These are phyloP conservation scores for Artemisiospiza belli DNA, from an alignment of 2,113 vertebrate genomes.

Conservation along the genomic window DNA sequence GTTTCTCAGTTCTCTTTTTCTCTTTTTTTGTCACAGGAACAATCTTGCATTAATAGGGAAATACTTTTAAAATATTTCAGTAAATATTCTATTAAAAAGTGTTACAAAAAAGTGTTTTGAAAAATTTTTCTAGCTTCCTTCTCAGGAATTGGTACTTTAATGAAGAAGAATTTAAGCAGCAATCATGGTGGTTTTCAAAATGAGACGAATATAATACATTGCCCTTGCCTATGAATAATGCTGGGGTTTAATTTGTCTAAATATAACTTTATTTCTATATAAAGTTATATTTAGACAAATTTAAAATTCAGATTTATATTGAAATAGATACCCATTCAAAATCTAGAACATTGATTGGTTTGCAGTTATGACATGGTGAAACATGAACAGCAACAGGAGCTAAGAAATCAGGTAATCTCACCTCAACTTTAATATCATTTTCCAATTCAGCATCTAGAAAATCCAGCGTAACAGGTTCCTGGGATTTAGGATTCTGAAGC, in stretches of 20 bases:
- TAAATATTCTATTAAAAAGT: not conserved
- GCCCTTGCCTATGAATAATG: not conserved
- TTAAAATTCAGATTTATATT: not conserved
- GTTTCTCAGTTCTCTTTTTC: not conserved
- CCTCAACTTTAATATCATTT: slow-evolving; percentile 97
- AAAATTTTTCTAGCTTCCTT: not conserved
- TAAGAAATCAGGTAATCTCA: slow-evolving; percentile 55
- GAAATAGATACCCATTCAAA: not conserved
- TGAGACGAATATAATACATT: not conserved
- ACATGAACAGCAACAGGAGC: not conserved
- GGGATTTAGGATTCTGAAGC: slow-evolving; percentile 95
- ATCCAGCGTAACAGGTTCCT: slow-evolving; percentile 96
- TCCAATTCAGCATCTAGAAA: slow-evolving; percentile 95
- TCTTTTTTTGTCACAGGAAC: not conserved
- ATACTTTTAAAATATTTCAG: not conserved
- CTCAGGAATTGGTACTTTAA: not conserved
- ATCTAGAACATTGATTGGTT: not conserved
- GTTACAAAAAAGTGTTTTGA: not conserved
- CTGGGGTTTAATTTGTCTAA: not conserved
- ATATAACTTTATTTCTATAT: not conserved
- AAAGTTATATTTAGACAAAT: not conserved
- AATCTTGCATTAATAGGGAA: not conserved
- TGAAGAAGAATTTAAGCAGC: not conserved
- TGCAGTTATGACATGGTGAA: not conserved
- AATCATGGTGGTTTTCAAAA: not conserved